Conservation (phyloP, 2,888 invertebrate species). For the Pegoplata infirma region DNA sequence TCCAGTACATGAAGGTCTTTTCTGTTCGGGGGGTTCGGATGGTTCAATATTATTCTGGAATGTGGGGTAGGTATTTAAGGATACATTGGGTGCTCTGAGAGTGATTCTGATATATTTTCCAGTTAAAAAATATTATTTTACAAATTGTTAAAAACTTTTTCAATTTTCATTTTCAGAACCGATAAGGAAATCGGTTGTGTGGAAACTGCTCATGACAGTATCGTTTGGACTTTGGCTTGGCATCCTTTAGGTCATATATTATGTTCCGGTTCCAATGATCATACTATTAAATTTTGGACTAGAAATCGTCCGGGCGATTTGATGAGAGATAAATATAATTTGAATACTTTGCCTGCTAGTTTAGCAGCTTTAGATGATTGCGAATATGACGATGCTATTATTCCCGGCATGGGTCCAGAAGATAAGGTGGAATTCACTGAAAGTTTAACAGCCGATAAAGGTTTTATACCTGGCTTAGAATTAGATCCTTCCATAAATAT, state of each 20-base stretch:
- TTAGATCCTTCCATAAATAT: slow-evolving; percentile 84
- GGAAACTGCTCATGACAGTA: slow-evolving; percentile 99
- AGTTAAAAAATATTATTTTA: background rate
- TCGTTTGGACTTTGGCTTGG: slow-evolving; percentile 99
- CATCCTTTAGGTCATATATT: slow-evolving; percentile 99
- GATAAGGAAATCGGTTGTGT: slow-evolving; percentile 99
- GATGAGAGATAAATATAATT: slow-evolving; percentile 98
- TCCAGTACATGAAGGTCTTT: slow-evolving; percentile 97
- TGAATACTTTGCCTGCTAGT: slow-evolving; percentile 93
- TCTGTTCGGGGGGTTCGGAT: slow-evolving; percentile 99
- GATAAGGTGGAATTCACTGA: slow-evolving; percentile 90
- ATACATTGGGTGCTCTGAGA: background rate
- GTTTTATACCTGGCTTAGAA: slow-evolving; percentile 91
- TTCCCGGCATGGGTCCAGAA: slow-evolving; percentile 99
- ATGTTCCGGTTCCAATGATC: slow-evolving; percentile 99
- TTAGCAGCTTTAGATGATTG: slow-evolving; percentile 85
- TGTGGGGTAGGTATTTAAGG: slow-evolving; percentile 86
- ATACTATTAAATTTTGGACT: slow-evolving; percentile 99
- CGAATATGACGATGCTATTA: slow-evolving; percentile 86
- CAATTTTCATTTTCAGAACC: slow-evolving; percentile 80
- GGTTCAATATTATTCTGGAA: slow-evolving; percentile 99
- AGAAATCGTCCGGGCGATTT: slow-evolving; percentile 98
- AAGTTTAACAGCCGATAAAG: slow-evolving; percentile 81
- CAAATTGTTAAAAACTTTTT: no score
- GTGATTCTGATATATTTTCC: no score